Base-by-base conservation (phyloP, 2,797 vertebrate genomes). In the Coluber constrictor region DNA sequence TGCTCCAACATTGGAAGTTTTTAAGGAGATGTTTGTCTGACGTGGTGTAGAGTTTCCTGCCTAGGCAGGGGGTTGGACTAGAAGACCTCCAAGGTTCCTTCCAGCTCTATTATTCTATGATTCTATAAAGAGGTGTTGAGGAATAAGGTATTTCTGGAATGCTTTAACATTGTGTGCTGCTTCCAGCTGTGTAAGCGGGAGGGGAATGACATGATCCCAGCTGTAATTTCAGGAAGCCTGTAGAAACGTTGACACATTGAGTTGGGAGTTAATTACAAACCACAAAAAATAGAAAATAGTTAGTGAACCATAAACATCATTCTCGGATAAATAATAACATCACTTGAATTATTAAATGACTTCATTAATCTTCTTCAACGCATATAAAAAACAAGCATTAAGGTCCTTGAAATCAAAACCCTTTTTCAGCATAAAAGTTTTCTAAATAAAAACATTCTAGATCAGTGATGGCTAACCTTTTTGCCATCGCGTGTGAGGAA, bases 131-230 rank as follows among this genome's bases (percentile, higher is more conserved):
- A 18, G 92, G 88, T 87, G 3, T 74, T 90, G 91, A 54, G 37
- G 92, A 74, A 1, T 74, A 93, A 89, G 90, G 9, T 79, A 79
- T 43, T 79, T 60, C 87, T 57, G 70, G 79, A 93, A 92, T 51
- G 10, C 91, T 93, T 94, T 27, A 16, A 90, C 10, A 89, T 93
- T 57, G 12, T 88, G 51, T 94, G 56, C 11, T 9, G 95, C 90
- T 94, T 94, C 15, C 88, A 94, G 57, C 60, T 90, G 47, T 93
- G 47, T 87, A 86, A 92, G 3, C 93, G 16, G n/a, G 92, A 94
- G 5, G 79, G 95, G 95, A 95, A 93, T 89, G 0, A 89, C 51
- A 86, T 5, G 29, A 93, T 29, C 51, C 6, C 86, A 83, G 29
- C 51, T 90, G 12, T 89, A 92, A 92, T 66, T 93, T 94, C 92